phyloP scores from a whole-genome alignment of 1,140 invertebrate genomes.

The Drosophila bocki region DNA sequence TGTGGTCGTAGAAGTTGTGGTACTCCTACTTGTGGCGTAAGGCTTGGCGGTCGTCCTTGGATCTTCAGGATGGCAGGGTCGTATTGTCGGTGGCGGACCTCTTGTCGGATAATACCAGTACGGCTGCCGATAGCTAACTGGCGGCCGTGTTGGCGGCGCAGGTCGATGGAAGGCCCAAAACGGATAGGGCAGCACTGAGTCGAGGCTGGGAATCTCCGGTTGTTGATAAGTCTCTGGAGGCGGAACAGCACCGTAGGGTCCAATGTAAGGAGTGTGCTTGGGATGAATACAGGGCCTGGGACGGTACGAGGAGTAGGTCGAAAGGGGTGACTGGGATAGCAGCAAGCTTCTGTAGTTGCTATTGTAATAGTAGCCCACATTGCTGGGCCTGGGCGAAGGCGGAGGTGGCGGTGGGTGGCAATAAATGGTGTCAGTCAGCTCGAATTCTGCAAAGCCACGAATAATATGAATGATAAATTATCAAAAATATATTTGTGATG shows the following conservation, averaged over 20 bases:
- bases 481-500: too few relatives aligned
- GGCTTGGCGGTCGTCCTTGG: neutral
- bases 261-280: neutral
- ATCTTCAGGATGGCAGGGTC: conserved; percentile 7
- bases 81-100: neutral
- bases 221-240: neutral
- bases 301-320: neutral
- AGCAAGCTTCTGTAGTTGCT: conserved; percentile 6
- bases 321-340: neutral
- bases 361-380: conserved; percentile 13
- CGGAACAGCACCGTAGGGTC: neutral
- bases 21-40: neutral
- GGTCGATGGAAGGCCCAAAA: conserved; percentile 2
- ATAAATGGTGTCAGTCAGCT: neutral
- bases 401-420: neutral
- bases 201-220: neutral
- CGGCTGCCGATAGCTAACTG: conserved; percentile 10
- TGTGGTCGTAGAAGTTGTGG: neutral
- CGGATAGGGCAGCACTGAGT: conserved; percentile 13
- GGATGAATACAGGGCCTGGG: neutral
- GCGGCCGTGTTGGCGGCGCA: neutral
- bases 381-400: neutral
- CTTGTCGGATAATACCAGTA: conserved; percentile 23
- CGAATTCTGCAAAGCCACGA: conserved; percentile 2
- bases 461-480: neutral